Percentiles rank a stretch among this genome's conserved stretches.
Evolutionary conservation across 2,113 vertebrate species (phyloP).

Genomic region (Cochlearius cochlearius): DNA sequence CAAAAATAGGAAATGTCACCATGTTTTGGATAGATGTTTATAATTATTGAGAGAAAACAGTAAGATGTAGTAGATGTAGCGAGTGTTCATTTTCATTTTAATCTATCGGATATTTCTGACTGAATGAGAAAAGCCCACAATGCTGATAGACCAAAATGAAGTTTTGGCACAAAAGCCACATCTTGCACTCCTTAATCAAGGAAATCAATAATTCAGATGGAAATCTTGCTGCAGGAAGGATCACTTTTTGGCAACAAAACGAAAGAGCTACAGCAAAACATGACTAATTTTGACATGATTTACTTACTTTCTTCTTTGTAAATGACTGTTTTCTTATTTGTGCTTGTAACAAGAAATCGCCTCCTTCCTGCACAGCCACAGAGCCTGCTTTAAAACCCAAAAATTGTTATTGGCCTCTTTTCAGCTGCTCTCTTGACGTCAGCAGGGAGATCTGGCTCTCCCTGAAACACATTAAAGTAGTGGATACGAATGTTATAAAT

Average conservation of each 20-base stretch:
- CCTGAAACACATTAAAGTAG: background rate
- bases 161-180: background rate
- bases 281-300: background rate
- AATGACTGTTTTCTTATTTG: background rate
- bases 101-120: background rate
- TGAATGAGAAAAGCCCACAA: background rate
- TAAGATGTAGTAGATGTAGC: background rate
- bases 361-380: background rate
- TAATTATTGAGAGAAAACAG: background rate
- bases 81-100: background rate
- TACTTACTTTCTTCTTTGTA: background rate
- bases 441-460: background rate
- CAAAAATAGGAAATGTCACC: background rate
- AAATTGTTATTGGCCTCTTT: background rate
- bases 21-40: background rate
- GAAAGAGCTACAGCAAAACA: background rate
- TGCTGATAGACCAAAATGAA: background rate
- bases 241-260: background rate
- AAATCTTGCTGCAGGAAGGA: background rate
- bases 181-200: background rate
- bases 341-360: background rate
- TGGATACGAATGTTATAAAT: background rate
- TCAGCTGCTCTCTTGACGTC: background rate
- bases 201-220: background rate
- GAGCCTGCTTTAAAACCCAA: background rate